Evolutionary conservation across 2,797 vertebrate genomes (phyloP).

Genomic region (Myotis vivesi): DNA sequence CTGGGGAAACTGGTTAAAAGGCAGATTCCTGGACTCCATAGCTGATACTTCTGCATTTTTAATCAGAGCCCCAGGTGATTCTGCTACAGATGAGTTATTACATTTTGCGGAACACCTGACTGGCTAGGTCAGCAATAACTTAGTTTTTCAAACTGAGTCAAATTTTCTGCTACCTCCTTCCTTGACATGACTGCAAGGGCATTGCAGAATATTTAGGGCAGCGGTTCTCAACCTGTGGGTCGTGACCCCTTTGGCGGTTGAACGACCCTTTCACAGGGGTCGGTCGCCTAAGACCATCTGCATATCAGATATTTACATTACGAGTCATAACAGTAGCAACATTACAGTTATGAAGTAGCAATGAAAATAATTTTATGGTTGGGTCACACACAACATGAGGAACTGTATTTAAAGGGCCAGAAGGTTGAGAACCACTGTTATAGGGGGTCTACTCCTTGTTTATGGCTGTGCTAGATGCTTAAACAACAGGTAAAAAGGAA

Average conservation of each 20-base stretch:
- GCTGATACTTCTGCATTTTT: background rate
- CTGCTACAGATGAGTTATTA: background rate
- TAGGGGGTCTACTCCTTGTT: background rate
- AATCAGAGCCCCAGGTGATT: background rate
- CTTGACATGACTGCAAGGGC: background rate
- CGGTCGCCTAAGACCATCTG: no score
- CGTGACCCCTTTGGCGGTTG: no score
- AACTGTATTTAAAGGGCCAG: no score
- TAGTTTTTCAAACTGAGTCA: background rate
- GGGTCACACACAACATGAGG: no score
- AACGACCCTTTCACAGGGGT: no score
- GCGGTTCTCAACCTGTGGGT: no score
- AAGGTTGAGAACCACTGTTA: background rate
- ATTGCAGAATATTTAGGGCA: background rate
- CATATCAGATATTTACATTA: no score
- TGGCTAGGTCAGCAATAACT: background rate
- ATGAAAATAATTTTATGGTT: no score
- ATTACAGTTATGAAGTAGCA: no score
- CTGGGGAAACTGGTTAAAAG: slow-evolving; percentile 25
- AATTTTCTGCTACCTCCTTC: background rate
- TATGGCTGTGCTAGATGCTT: background rate
- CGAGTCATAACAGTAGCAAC: no score
- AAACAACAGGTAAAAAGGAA: background rate
- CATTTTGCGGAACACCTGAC: background rate
- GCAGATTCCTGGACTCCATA: background rate